A percentile compares a stretch with the other conserved stretches of the same genome.
phyloP scores from a whole-genome alignment of 2,797 vertebrate genomes.

The Tragopan temminckii region DNA sequence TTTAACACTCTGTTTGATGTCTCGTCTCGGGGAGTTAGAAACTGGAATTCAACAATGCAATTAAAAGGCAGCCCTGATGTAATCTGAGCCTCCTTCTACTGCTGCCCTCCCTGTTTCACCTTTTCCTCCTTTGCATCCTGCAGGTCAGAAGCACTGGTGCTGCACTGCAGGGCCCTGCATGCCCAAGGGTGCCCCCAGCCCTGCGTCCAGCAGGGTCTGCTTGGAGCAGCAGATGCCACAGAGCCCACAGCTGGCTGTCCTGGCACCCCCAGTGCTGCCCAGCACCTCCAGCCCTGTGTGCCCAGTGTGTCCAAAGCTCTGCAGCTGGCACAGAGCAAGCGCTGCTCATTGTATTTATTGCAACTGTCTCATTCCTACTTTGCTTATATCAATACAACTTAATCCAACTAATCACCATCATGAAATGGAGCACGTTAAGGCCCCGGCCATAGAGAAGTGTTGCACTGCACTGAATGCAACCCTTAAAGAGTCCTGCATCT shows the following conservation, averaged over 20 bases:
- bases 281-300: background rate
- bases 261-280: too few species aligned
- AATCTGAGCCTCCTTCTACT: constrained; percentile 39
- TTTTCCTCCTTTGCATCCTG: background rate
- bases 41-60: constrained; percentile 55
- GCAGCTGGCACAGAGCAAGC: background rate
- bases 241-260: too few species aligned
- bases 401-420: constrained; percentile 32
- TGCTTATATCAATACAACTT: constrained; percentile 13
- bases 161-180: background rate
- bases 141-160: background rate
- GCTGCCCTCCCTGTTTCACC: constrained; percentile 30
- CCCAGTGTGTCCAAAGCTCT: background rate
- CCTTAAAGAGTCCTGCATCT: background rate
- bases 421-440: background rate
- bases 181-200: background rate
- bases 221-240: too few species aligned
- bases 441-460: background rate
- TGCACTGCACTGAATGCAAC: background rate
- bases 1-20: constrained; percentile 51
- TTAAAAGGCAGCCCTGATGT: constrained; percentile 43
- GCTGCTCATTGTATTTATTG: background rate
- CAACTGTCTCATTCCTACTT: background rate
- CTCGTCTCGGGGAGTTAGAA: constrained; percentile 29
- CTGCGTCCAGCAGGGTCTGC: background rate